Percentiles rank a stretch among this genome's conserved stretches.
phyloP scores from a whole-genome alignment of 2,888 invertebrate genomes.

The Scaptomyza tumidula region DNA sequence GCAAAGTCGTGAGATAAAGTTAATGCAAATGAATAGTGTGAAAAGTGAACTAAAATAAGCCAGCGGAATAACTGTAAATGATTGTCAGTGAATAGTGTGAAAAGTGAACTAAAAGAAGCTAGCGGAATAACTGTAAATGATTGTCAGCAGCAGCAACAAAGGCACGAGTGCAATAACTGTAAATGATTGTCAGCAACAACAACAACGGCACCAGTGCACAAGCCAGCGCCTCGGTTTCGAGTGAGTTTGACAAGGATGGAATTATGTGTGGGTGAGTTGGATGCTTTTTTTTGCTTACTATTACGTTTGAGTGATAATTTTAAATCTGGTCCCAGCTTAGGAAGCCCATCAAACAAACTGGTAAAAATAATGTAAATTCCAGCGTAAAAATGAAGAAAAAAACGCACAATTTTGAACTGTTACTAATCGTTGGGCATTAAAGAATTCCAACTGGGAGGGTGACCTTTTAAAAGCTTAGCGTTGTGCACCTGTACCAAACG shows the following conservation, averaged over 20 bases:
- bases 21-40: too few relatives aligned
- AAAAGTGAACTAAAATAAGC: too few relatives aligned
- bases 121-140: too few relatives aligned
- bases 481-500: slow-evolving; percentile 57
- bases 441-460: slow-evolving; percentile 29
- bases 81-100: too few relatives aligned
- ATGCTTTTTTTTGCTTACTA: slow-evolving; percentile 8
- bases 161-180: too few relatives aligned
- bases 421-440: slow-evolving; percentile 59
- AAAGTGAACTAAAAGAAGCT: too few relatives aligned
- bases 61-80: too few relatives aligned
- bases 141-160: too few relatives aligned
- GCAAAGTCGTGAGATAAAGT: neutral
- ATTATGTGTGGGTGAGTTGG: slow-evolving; percentile 18
- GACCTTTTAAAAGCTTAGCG: slow-evolving; percentile 73
- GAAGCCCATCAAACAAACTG: neutral
- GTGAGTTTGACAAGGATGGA: slow-evolving; percentile 7
- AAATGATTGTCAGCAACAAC: neutral
- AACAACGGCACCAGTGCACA: neutral
- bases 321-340: slow-evolving; percentile 29
- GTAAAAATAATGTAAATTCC: slow-evolving; percentile 53
- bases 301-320: slow-evolving; percentile 28
- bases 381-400: slow-evolving; percentile 37
- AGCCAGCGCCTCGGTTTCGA: neutral
- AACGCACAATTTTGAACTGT: slow-evolving; percentile 35